Evolutionary conservation across 2,797 vertebrate species (phyloP), one percentile per base, ranked within the genome.

Genomic region (Helostoma temminkii): DNA sequence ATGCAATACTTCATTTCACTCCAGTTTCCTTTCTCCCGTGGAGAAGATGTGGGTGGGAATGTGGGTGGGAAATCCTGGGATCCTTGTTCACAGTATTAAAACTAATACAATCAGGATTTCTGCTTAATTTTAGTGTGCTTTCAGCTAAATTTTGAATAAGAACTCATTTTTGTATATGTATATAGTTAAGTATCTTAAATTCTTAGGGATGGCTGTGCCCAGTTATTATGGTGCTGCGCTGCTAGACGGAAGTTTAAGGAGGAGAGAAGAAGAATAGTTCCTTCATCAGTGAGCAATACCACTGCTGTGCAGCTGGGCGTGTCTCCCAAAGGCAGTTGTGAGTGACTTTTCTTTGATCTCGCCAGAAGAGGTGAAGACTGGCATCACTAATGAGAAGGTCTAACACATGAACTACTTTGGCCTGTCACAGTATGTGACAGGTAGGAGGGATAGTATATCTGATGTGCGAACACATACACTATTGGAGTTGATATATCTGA

Each of bases 321-420:
- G 81, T 87, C 86, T 79, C 87, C 80, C 79, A 71, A 54, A 86
- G 80, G 82, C 87, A 60, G 71, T 39, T 74, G 80, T 74, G 83
- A 89, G 77, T 78, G 84, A 84, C 88, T 90, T 75, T 24, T 74
- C 90, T 91, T 92, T 91, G 90, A 91, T 91, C 85, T 84, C 57
- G 1, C 63, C 67, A 76, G 86, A 82, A 78, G 81, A 88, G 86
- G 83, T 79, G 86, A 89, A 87, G 78, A 78, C 85, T 80, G 86
- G 85, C 90, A 90, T 91, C 62, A 9, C 75, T 90, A 89, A 93
- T 90, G 88, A 92, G 88, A 74, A 71, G 74, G 78, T 74, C 84
- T 66, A 83, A 81, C 80, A 74, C 78, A 62, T 83, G 80, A 83
- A 83, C 81, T 65, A 71, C 70, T 71, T 72, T 62, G 78, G 68